Evolutionary conservation across 1,140 invertebrate species (phyloP).

Genomic region (Lordiphosa collinella): DNA sequence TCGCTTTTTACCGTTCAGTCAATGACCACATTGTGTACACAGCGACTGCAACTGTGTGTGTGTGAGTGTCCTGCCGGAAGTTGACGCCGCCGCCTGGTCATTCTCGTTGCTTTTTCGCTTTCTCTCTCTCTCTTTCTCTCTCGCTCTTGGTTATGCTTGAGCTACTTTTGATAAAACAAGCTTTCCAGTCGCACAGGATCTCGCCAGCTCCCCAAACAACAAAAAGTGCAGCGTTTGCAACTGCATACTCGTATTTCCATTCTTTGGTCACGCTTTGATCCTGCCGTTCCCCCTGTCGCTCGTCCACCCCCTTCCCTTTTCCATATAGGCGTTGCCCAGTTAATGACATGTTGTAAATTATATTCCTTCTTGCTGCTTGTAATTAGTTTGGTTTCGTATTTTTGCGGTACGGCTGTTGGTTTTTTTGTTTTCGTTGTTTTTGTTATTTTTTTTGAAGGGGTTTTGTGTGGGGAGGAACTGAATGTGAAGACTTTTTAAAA

Average conservation of each 20-base stretch:
- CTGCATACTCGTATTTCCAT: constrained; percentile 15
- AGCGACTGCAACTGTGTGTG: constrained; percentile 28
- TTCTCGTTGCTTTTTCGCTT: constrained; percentile 47
- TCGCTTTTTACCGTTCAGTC: constrained; percentile 77
- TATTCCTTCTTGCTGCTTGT: constrained; percentile 30
- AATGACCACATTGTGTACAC: constrained; percentile 77
- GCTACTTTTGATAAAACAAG: constrained; percentile 59
- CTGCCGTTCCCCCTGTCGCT: constrained; percentile 35
- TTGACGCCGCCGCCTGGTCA: constrained; percentile 67
- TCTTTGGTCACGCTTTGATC: constrained; percentile 69
- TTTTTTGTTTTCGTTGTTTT: constrained; percentile 18
- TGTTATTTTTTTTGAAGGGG: too few relatives aligned
- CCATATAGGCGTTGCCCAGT: constrained; percentile 57
- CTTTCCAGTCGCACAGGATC: constrained; percentile 52
- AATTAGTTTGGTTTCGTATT: constrained; percentile 51
- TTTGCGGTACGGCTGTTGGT: constrained; percentile 10
- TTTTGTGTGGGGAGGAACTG: too few relatives aligned
- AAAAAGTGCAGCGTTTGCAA: constrained; percentile 33
- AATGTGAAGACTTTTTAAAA: too few relatives aligned
- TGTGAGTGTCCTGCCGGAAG: constrained; percentile 64
- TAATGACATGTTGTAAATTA: constrained; percentile 78
- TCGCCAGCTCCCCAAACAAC: constrained; percentile 21
- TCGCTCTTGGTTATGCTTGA: constrained; percentile 33
- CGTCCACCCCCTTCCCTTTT: constrained; percentile 3
- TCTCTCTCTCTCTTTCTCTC: constrained; percentile 1